Conservation (phyloP, 1,140 invertebrate genomes). For the Piezodorus guildinii region DNA sequence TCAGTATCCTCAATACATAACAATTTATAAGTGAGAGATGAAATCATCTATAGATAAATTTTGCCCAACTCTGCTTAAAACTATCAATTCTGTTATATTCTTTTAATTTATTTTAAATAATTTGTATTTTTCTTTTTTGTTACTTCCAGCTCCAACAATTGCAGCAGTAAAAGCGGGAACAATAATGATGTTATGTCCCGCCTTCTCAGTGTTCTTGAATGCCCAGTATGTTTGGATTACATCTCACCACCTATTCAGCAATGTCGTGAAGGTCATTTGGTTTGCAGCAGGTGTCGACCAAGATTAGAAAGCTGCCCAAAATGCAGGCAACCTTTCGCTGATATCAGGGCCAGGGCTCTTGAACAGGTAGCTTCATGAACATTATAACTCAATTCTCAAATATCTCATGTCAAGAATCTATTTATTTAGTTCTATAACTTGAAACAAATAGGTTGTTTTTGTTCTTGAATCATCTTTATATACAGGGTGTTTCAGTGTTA, state of each 20-base stretch:
- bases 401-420: neutral
- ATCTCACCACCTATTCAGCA: slow-evolving; percentile 48
- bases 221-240: slow-evolving; percentile 48
- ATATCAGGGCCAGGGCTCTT: slow-evolving; percentile 26
- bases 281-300: slow-evolving; percentile 46
- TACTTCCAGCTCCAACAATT: too few relatives aligned
- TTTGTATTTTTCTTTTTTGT: too few relatives aligned
- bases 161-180: neutral
- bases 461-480: too few relatives aligned
- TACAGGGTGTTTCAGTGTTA: too few relatives aligned
- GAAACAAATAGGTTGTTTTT: neutral
- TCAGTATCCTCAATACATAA: too few relatives aligned
- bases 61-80: too few relatives aligned
- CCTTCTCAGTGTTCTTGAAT: slow-evolving; percentile 39
- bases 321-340: slow-evolving; percentile 33
- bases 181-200: slow-evolving; percentile 3
- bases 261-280: slow-evolving; percentile 53
- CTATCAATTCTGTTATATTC: too few relatives aligned
- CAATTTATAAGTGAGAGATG: too few relatives aligned
- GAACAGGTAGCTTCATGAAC: slow-evolving; percentile 22
- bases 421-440: slow-evolving; percentile 21
- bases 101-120: too few relatives aligned
- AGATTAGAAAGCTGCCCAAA: slow-evolving; percentile 47
- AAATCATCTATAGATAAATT: too few relatives aligned
- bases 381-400: neutral